Evolutionary conservation across 2,113 vertebrate species (phyloP).

Genomic region (Terrapene triunguis): DNA sequence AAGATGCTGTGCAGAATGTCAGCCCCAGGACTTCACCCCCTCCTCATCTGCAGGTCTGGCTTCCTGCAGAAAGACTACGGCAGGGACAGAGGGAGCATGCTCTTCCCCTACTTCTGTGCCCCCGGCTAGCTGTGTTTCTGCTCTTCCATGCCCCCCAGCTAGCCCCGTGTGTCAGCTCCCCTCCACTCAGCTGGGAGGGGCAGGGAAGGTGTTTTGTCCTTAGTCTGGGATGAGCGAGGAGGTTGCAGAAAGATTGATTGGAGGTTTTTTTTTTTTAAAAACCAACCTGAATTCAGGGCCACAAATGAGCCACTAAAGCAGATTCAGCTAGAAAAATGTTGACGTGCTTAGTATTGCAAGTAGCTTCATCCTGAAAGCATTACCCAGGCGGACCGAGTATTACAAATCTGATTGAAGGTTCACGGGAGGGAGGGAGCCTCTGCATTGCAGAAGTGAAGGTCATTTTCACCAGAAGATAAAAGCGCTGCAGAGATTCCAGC

Average conservation of each 20-base stretch:
- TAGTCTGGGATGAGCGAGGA: background rate
- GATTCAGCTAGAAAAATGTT: background rate
- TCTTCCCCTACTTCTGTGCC: background rate
- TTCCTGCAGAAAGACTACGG: fast-evolving
- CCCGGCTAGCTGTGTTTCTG: too few relatives aligned
- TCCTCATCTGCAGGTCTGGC: fast-evolving
- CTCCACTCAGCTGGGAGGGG: background rate
- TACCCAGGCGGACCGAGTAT: background rate
- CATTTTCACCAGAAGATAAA: background rate
- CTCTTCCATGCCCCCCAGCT: background rate
- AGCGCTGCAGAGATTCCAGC: background rate
- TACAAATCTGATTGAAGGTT: constrained; percentile 22
- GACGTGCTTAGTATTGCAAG: constrained; percentile 35
- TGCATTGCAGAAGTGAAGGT: constrained; percentile 60
- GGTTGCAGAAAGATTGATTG: background rate
- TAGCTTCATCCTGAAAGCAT: constrained; percentile 17
- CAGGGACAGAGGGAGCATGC: background rate
- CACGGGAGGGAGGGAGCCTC: constrained; percentile 13
- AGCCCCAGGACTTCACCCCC: fast-evolving
- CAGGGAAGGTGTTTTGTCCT: background rate
- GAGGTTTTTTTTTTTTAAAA: too few relatives aligned
- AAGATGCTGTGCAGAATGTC: fast-evolving
- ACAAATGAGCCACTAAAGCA: constrained; percentile 25
- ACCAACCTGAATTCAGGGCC: background rate
- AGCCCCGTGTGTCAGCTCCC: background rate